Evolutionary conservation across 2,797 vertebrate genomes (phyloP).

Genomic region (Pelodytes ibericus): DNA sequence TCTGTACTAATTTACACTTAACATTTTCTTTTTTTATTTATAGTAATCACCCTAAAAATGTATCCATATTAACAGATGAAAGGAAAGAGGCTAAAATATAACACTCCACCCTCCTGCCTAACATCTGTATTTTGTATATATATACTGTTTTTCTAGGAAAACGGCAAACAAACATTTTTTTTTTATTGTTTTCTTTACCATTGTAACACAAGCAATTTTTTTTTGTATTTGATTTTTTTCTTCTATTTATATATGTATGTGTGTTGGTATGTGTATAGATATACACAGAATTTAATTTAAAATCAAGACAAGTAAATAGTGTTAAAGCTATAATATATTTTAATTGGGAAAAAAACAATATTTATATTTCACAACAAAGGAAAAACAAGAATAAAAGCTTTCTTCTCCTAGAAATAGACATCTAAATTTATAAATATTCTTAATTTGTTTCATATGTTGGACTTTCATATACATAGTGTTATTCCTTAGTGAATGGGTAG

Average conservation of each 20-base stretch:
- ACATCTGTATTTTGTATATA: slow-evolving; percentile 13
- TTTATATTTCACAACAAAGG: too few species aligned
- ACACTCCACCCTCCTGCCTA: not conserved
- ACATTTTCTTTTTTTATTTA: not conserved
- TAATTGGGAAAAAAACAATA: not conserved
- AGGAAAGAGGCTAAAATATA: slow-evolving; percentile 7
- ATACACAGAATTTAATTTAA: not conserved
- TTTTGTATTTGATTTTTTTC: not conserved
- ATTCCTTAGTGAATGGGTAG: not conserved
- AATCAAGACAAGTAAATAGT: not conserved
- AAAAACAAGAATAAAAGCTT: not conserved
- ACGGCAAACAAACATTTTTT: not conserved
- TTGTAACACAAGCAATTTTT: not conserved
- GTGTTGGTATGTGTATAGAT: not conserved
- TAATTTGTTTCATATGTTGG: too few species aligned
- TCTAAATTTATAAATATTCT: not conserved
- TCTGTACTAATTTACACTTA: slow-evolving; percentile 22
- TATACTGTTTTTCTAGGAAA: slow-evolving; percentile 6
- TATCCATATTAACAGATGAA: slow-evolving; percentile 5
- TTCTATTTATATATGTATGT: not conserved
- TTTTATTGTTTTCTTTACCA: not conserved
- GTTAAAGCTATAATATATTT: not conserved
- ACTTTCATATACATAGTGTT: not conserved
- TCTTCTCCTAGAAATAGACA: not conserved
- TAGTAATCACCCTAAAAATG: not conserved